Evolutionary conservation across 92 coral and sea anemone genomes (phyloP).

Genomic region (Epizoanthus illoricatus): DNA sequence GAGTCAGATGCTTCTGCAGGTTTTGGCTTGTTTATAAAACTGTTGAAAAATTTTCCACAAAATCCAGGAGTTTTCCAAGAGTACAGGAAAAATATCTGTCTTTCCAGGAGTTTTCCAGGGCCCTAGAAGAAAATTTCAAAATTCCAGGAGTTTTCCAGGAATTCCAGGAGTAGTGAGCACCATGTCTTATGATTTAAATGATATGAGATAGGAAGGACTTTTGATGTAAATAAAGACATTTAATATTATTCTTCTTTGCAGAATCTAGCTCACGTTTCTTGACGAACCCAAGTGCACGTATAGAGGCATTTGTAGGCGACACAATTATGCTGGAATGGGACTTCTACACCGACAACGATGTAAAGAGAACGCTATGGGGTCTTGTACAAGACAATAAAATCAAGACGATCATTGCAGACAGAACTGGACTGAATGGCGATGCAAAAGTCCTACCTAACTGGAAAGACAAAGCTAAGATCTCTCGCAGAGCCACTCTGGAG

Average conservation of each 20-base stretch:
- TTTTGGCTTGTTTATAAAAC: too few species aligned
- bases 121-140: too few species aligned
- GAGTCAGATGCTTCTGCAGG: too few species aligned
- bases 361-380: constrained; percentile 16
- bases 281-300: constrained; percentile 16
- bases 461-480: constrained; percentile 5
- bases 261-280: constrained; percentile 27
- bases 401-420: constrained; percentile 9
- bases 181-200: too few species aligned
- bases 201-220: too few species aligned
- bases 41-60: too few species aligned
- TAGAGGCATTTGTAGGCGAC: constrained; percentile 25
- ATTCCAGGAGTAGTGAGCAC: too few species aligned
- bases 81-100: too few species aligned
- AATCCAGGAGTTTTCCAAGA: too few species aligned
- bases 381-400: constrained; percentile 17
- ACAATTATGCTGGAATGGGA: constrained; percentile 27
- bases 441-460: background rate
- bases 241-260: background rate
- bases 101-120: too few species aligned
- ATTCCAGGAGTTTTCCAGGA: too few species aligned
- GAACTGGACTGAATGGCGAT: background rate
- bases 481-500: constrained; percentile 23
- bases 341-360: constrained; percentile 12
- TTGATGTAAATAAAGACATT: too few species aligned